phyloP scores from a whole-genome alignment of 2,113 vertebrate genomes.

The Perca fluviatilis region DNA sequence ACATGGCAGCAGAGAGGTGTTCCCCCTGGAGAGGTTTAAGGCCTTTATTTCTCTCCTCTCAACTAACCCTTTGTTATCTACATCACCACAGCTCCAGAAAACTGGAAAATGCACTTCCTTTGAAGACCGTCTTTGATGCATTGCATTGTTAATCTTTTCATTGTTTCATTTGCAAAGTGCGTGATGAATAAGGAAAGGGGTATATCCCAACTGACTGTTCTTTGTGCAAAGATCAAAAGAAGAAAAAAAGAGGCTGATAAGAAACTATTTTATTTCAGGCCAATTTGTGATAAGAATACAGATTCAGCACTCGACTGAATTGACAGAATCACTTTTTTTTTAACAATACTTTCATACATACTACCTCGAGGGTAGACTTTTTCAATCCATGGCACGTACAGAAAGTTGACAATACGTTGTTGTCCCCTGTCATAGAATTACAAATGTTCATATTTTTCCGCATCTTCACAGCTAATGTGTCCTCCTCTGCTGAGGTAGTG shows the following conservation, averaged over 20 bases:
- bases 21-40: constrained; percentile 66
- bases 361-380: constrained; percentile 15
- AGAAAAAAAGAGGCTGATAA: constrained; percentile 39
- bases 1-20: constrained; percentile 65
- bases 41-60: constrained; percentile 63
- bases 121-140: constrained; percentile 76
- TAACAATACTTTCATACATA: not conserved
- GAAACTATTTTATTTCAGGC: constrained; percentile 42
- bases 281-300: constrained; percentile 35
- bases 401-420: constrained; percentile 15
- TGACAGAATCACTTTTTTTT: constrained; percentile 22
- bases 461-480: constrained; percentile 11
- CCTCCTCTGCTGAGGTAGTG: not conserved
- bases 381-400: not conserved
- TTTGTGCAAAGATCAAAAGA: constrained; percentile 69
- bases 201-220: constrained; percentile 58
- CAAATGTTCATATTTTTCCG: not conserved
- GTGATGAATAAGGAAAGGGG: constrained; percentile 68
- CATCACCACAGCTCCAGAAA: constrained; percentile 57
- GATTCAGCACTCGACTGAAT: constrained; percentile 27
- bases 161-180: constrained; percentile 67
- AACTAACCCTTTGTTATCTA: constrained; percentile 69
- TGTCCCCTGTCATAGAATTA: constrained; percentile 3
- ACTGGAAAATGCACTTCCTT: constrained; percentile 67
- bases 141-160: constrained; percentile 69